A percentile compares a stretch with the other conserved stretches of the same genome.
phyloP scores from a whole-genome alignment of 2,797 vertebrate species.

The Furcifer pardalis region DNA sequence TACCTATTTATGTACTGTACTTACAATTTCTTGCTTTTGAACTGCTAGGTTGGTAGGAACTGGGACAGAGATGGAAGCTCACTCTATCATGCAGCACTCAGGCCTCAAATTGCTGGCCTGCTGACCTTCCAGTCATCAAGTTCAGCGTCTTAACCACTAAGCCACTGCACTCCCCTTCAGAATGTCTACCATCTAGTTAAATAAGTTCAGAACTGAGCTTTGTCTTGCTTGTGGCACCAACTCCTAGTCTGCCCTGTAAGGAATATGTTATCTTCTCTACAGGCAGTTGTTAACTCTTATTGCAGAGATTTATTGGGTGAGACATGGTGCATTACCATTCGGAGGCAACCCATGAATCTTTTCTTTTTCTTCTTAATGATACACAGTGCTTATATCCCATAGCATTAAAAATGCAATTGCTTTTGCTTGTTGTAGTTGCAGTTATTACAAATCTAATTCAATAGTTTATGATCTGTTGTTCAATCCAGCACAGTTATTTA shows the following conservation, averaged over 20 bases:
- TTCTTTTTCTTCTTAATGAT: conserved; percentile 29
- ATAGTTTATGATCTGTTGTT: conserved; percentile 52
- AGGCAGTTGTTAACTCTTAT: not conserved
- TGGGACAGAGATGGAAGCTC: too few species aligned
- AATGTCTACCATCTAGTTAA: too few species aligned
- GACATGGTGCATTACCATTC: conserved; percentile 37
- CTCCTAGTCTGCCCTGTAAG: not conserved
- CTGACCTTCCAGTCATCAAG: too few species aligned
- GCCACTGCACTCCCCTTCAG: too few species aligned
- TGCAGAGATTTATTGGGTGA: conserved; percentile 48
- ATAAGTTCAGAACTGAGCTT: too few species aligned
- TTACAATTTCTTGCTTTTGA: too few species aligned
- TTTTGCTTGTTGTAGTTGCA: conserved; percentile 44
- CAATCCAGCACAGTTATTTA: conserved; percentile 44
- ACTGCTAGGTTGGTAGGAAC: too few species aligned
- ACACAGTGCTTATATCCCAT: not conserved
- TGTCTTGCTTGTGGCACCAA: too few species aligned
- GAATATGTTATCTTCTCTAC: not conserved
- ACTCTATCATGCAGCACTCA: too few species aligned
- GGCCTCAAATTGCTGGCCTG: too few species aligned
- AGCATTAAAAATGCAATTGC: conserved; percentile 51
- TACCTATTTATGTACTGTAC: too few species aligned
- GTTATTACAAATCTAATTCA: conserved; percentile 53
- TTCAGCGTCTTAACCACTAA: too few species aligned
- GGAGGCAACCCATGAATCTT: conserved; percentile 48